phyloP scores from a whole-genome alignment of 2,888 invertebrate species.

The Epinotia nisella region DNA sequence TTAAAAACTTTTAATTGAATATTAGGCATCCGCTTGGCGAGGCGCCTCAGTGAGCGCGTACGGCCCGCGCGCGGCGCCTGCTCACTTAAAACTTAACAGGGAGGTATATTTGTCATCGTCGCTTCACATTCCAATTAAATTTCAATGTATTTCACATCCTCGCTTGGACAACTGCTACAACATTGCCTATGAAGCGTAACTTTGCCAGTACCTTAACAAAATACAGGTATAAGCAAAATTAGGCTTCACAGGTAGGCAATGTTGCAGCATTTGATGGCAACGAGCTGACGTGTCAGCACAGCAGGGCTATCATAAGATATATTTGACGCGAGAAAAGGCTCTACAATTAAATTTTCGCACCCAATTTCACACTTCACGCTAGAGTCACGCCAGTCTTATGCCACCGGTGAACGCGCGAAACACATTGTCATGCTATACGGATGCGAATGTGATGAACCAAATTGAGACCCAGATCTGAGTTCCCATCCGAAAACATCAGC shows the following conservation, averaged over 20 bases:
- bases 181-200: too few species aligned
- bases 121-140: background rate
- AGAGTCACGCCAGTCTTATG: too few species aligned
- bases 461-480: constrained; percentile 54
- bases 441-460: background rate
- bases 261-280: too few species aligned
- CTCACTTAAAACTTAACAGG: constrained; percentile 58
- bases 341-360: too few species aligned
- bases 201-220: too few species aligned
- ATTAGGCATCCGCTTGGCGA: constrained; percentile 73
- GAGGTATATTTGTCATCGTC: background rate
- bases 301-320: too few species aligned
- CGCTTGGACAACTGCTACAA: background rate
- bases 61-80: constrained; percentile 53
- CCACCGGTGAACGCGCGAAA: background rate
- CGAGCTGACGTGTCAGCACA: too few species aligned
- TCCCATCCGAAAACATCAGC: constrained; percentile 56
- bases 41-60: constrained; percentile 28
- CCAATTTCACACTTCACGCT: too few species aligned
- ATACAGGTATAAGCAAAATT: too few species aligned
- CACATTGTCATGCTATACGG: background rate
- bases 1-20: constrained; percentile 81
- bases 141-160: background rate
- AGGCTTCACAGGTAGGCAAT: too few species aligned
- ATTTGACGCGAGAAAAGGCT: too few species aligned